Base-by-base conservation (phyloP, 2,888 invertebrate species). In the Rhorus exstirpatorius region DNA sequence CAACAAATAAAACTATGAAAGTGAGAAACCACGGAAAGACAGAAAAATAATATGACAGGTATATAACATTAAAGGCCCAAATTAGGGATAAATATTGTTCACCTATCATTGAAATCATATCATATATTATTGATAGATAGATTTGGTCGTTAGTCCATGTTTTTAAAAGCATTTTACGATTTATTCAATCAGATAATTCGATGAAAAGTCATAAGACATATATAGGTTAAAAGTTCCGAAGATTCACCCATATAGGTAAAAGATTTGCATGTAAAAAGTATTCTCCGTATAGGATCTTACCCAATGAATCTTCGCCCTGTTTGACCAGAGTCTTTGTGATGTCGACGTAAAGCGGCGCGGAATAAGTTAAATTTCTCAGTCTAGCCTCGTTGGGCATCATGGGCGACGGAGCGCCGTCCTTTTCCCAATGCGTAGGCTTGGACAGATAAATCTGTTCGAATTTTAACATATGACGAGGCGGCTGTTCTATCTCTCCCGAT, bases 341-440 rank as follows among this genome's bases (percentile, higher is more conserved):
- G 93, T 99, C 99, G 0, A 99, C 99, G 93, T 99, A 99, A 0
- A 99, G 94, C 0, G 99, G 99, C 0, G 99, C 99, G 0, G 99
- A 99, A 93, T 99, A 99, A 0, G 99, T 99, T 49, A 99, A 94
- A 94, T 99, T 99, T 79, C 99, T 95, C 71, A 99, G 95, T 83
- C 99, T 95, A 3, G 99, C 99, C 93, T 99, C 99, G 91, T 99
- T 99, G 0, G 99, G 99, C 99, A 99, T 99, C 99, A 99, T 99
- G 79, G 99, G 99, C 78, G 98, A 97, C 12, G 99, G 99, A 0
- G 99, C 98, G 91, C 99, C 99, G 94, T 99, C 99, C 94, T 99
- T 99, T 93, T 99, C 99, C 99, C 99, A 99, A 94, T 99, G 99
- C 6, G 99, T 99, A 1, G 99, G 99, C 93, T 99, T 99, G 0